These are phyloP conservation scores for Sebastes kiyomatsui DNA, from an alignment of 2,797 vertebrate species.

Conservation along the genomic window DNA sequence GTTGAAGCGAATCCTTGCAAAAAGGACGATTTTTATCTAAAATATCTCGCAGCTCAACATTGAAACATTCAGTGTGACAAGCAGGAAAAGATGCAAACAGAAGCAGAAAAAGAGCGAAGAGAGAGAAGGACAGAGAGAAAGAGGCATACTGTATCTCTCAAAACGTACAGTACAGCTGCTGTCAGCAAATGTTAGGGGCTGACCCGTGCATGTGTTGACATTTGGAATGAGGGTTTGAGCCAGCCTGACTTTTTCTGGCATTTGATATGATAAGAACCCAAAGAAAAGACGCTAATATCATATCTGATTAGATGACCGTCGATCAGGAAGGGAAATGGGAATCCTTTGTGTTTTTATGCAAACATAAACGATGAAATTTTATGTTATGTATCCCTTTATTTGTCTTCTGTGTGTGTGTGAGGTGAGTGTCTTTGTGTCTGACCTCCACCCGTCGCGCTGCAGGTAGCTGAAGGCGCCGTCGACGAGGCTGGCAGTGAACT, in stretches of 20 bases:
- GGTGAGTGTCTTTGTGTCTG: slow-evolving; percentile 29
- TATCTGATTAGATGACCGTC: background rate
- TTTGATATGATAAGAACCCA: slow-evolving; percentile 40
- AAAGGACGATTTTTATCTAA: slow-evolving; percentile 29
- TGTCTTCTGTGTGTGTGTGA: background rate
- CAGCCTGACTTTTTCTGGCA: slow-evolving; percentile 34
- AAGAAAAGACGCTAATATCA: slow-evolving; percentile 8
- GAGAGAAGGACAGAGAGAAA: background rate
- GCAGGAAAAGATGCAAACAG: background rate
- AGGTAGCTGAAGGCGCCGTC: slow-evolving; percentile 98
- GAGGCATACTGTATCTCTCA: background rate
- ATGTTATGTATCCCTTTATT: background rate
- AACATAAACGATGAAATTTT: background rate
- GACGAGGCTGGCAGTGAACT: slow-evolving; percentile 93
- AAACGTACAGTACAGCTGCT: background rate
- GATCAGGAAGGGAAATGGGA: background rate
- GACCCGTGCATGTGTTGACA: slow-evolving; percentile 56
- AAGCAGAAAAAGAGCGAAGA: background rate
- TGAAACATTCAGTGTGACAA: background rate
- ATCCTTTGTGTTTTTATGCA: background rate
- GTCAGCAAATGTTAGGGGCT: slow-evolving; percentile 49
- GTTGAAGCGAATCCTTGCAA: slow-evolving; percentile 9
- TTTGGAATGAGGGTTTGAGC: slow-evolving; percentile 54
- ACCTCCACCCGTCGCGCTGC: slow-evolving; percentile 95
- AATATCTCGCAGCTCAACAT: background rate